These are phyloP conservation scores for Littorina saxatilis DNA, from an alignment of 1,140 invertebrate genomes.

Conservation along the genomic window DNA sequence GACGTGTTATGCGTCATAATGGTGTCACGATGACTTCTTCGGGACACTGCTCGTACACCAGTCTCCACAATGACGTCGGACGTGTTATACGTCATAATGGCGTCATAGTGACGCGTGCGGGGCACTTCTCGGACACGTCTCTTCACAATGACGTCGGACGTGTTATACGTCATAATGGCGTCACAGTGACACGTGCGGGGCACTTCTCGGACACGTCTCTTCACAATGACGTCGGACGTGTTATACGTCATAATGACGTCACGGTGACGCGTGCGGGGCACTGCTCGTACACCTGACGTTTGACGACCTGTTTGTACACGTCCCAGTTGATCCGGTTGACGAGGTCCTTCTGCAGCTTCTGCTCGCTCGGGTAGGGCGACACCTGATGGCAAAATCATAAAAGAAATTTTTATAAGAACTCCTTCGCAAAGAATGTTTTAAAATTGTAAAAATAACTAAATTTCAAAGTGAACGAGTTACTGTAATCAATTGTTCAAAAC, in stretches of 20 bases:
- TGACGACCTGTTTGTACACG: conserved; percentile 45
- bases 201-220: too few species aligned
- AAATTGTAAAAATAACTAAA: too few species aligned
- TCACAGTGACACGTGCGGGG: too few species aligned
- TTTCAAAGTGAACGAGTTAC: too few species aligned
- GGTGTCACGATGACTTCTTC: too few species aligned
- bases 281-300: conserved; percentile 17
- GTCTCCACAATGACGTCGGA: background rate
- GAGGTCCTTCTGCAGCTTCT: conserved; percentile 54
- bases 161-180: too few species aligned
- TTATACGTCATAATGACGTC: background rate
- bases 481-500: too few species aligned
- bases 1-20: background rate
- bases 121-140: conserved; percentile 3
- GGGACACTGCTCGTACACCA: too few species aligned
- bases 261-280: background rate
- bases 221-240: background rate
- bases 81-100: background rate
- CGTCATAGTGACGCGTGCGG: background rate
- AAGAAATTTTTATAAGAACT: too few species aligned
- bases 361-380: conserved; percentile 59
- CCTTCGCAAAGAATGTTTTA: too few species aligned
- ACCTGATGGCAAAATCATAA: conserved; percentile 48
- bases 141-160: conserved; percentile 40
- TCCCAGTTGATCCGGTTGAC: conserved; percentile 56